phyloP scores from a whole-genome alignment of 2,113 vertebrate genomes.

The Labrus mixtus region DNA sequence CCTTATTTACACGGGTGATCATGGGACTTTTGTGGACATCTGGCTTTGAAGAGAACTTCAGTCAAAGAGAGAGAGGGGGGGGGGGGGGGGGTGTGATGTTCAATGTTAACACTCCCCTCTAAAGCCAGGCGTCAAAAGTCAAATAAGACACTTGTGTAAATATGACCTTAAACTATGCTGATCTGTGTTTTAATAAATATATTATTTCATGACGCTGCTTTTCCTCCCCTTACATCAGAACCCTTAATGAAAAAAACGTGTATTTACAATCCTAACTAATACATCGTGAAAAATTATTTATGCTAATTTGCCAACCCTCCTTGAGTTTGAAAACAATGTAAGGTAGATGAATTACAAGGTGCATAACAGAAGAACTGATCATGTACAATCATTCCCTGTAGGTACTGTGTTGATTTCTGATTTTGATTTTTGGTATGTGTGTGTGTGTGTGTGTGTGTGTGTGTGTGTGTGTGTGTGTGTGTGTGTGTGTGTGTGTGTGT shows the following conservation, averaged over 20 bases:
- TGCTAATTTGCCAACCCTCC: slow-evolving; percentile 17
- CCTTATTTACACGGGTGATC: slow-evolving; percentile 24
- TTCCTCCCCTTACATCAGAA: slow-evolving; percentile 35
- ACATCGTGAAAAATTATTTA: background rate
- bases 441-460: too few species aligned
- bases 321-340: background rate
- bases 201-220: slow-evolving; percentile 24
- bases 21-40: slow-evolving; percentile 49
- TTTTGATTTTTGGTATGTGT: too few species aligned
- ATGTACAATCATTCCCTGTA: slow-evolving; percentile 3
- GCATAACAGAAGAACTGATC: slow-evolving; percentile 13
- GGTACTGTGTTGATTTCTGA: slow-evolving; percentile 29
- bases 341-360: background rate
- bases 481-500: too few species aligned
- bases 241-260: background rate
- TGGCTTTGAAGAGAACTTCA: slow-evolving; percentile 15
- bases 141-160: slow-evolving; percentile 34
- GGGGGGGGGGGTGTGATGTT: background rate
- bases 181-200: slow-evolving; percentile 15
- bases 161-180: slow-evolving; percentile 11
- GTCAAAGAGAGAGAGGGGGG: background rate
- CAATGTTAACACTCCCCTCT: background rate
- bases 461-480: too few species aligned
- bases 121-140: slow-evolving; percentile 55
- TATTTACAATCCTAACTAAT: slow-evolving; percentile 48